phyloP scores from a whole-genome alignment of 2,113 vertebrate genomes.

The Melanotaenia duboulayi region DNA sequence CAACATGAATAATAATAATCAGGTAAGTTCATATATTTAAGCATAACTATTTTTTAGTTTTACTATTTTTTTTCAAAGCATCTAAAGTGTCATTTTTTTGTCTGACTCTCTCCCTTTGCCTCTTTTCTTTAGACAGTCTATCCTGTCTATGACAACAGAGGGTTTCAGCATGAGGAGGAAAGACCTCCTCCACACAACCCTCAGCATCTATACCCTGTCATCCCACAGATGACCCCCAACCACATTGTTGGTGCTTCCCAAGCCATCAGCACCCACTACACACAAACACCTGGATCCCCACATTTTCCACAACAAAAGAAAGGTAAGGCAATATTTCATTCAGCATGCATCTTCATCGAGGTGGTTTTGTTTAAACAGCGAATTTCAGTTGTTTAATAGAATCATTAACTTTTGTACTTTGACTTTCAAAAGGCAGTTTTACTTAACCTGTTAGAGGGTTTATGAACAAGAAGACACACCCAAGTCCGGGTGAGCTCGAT shows the following conservation, averaged over 20 bases:
- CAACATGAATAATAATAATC: slow-evolving; percentile 40
- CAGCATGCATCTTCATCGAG: background rate
- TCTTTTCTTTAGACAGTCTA: slow-evolving; percentile 30
- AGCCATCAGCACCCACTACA: slow-evolving; percentile 64
- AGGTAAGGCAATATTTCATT: slow-evolving; percentile 37
- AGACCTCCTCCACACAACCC: slow-evolving; percentile 33
- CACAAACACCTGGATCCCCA: background rate
- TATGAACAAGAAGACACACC: no score
- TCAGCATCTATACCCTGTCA: slow-evolving; percentile 12
- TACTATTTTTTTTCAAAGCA: no score
- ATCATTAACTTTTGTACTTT: no score
- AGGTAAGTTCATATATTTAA: slow-evolving; percentile 22
- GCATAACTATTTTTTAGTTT: no score
- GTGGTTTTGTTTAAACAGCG: background rate
- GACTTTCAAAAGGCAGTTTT: no score
- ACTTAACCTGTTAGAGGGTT: no score
- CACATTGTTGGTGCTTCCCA: slow-evolving; percentile 2
- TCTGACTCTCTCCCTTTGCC: background rate
- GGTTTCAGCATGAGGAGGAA: slow-evolving; percentile 56
- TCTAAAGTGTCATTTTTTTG: no score
- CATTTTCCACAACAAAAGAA: background rate
- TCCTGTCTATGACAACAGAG: slow-evolving; percentile 62
- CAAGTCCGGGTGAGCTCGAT: no score
- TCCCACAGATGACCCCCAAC: slow-evolving; percentile 29
- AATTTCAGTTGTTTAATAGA: no score